Evolutionary conservation across 2,113 vertebrate genomes (phyloP).

Genomic region (Todiramphus chloris): DNA sequence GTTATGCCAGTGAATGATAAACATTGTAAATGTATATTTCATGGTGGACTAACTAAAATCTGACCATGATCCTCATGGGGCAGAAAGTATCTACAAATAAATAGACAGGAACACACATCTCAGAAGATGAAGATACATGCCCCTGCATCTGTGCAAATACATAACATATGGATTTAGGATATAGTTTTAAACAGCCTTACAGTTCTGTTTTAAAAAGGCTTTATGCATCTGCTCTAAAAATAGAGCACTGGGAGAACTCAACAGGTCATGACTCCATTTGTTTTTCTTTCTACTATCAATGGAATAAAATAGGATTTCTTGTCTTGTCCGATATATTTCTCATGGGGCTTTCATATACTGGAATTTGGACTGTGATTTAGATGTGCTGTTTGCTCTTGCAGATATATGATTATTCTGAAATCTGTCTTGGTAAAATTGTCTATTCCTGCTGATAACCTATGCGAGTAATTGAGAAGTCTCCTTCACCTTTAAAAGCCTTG

Average conservation of each 20-base stretch:
- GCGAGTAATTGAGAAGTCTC: background rate
- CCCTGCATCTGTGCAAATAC: background rate
- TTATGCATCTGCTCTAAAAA: background rate
- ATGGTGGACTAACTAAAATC: background rate
- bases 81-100: background rate
- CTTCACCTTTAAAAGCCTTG: background rate
- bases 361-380: background rate
- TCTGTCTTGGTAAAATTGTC: background rate
- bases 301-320: background rate
- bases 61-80: background rate
- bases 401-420: background rate
- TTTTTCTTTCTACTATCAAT: background rate
- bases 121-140: background rate
- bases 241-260: background rate
- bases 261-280: background rate
- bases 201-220: background rate
- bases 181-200: background rate
- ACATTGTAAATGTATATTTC: background rate
- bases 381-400: background rate
- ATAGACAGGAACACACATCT: slow-evolving; percentile 13
- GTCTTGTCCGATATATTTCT: background rate
- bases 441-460: background rate
- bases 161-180: background rate
- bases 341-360: background rate
- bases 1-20: background rate